A percentile compares a stretch with the other conserved stretches of the same genome.
These are phyloP conservation scores for Phoxinus dragarum DNA, from an alignment of 2,797 vertebrate genomes.

Conservation along the genomic window DNA sequence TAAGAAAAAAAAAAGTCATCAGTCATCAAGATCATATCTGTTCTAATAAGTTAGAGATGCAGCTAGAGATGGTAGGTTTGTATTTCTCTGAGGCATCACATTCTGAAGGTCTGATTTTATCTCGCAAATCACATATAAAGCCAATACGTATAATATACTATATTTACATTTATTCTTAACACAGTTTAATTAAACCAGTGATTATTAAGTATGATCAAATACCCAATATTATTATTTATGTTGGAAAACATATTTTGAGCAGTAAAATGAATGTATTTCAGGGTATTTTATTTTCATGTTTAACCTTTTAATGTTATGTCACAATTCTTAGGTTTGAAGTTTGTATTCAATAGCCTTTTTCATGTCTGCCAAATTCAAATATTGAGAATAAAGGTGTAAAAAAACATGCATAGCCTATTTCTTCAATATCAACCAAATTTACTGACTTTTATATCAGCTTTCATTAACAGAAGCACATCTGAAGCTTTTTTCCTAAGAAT, in stretches of 20 bases:
- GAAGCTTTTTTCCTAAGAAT: not conserved
- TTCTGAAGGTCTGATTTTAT: not conserved
- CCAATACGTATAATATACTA: not conserved
- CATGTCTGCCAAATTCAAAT: not conserved
- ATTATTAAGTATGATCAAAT: not conserved
- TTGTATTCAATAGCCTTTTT: not conserved
- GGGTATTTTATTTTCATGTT: slow-evolving; percentile 3
- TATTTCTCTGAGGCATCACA: not conserved
- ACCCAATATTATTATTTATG: not conserved
- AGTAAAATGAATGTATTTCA: not conserved
- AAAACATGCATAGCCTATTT: not conserved
- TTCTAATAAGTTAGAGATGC: not conserved
- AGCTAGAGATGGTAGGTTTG: not conserved
- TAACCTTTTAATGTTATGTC: not conserved
- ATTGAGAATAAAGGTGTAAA: not conserved
- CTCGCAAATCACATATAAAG: not conserved
- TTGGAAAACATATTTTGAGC: not conserved
- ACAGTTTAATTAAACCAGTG: not conserved
- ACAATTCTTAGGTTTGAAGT: not conserved
- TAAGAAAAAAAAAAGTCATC: not conserved
- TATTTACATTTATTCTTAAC: not conserved
- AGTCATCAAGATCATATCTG: not conserved
- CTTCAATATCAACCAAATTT: not conserved
- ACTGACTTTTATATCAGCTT: not conserved
- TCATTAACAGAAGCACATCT: not conserved